Evolutionary conservation across 1,140 invertebrate species (phyloP), one percentile per base, ranked within the genome.

Genomic region (Fopius arisanus): DNA sequence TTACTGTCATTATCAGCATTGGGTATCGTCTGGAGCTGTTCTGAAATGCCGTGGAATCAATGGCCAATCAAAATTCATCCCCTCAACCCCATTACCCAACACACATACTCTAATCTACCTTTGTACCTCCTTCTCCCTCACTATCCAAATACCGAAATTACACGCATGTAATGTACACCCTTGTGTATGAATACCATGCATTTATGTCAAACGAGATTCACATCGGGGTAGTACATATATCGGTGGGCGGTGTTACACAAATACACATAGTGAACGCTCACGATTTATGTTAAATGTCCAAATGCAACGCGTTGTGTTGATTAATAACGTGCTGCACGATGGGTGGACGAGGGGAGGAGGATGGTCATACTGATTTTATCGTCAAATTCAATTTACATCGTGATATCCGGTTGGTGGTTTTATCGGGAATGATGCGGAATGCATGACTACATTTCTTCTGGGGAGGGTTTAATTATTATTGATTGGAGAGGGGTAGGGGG

Each of bases 251-350:
- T 48, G 26, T 65, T 65, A 33, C 16, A 65, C 62, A 65, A 65
- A 65, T 33, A 65, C 5, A 66, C 66, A 73, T 68, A 73, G 63
- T 67, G 48, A 31, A 23, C 14, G 65, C 43, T 73, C 40, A 62
- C 72, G 72, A 73, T 73, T 73, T 73, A 73, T 73, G 72, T 73
- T 73, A 68, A 68, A 68, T 54, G 72, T 73, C 72, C 66, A 63
- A 73, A 73, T 73, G 65, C 72, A 68, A 59, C 29, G 62, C 72
- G 48, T 43, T 51, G 66, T 68, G 63, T 73, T 73, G 72, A 73
- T 73, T 73, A 73, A 73, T 73, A 73, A 73, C 72, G 67, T 73
- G 72, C 66, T 37, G 72, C 41, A 23, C 14, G 2, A 4, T 33
- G 9, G 26, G 33, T 23, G 9, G 9, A 3, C 21, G n/a, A 16